phyloP scores from a whole-genome alignment of 2,113 vertebrate species.

The Phalacrocorax pelagicus region DNA sequence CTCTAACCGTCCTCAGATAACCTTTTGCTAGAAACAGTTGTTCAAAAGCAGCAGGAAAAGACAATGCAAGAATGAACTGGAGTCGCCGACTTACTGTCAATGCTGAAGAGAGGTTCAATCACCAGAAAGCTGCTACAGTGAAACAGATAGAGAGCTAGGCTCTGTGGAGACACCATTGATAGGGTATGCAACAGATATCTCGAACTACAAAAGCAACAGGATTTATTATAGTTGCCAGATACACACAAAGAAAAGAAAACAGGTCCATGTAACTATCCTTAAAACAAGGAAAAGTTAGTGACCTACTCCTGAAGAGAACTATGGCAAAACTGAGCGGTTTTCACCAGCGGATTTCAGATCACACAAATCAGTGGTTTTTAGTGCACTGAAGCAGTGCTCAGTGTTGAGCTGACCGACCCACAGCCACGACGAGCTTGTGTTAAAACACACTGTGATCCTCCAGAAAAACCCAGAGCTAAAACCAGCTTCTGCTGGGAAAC shows the following conservation, averaged over 20 bases:
- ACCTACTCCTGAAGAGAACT: not conserved
- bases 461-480: not conserved
- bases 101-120: not conserved
- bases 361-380: not conserved
- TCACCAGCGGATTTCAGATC: not conserved
- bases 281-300: not conserved
- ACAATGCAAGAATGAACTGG: not conserved
- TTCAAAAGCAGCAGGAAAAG: not conserved
- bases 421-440: rapidly evolving
- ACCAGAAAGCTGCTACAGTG: not conserved
- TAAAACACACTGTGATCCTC: not conserved
- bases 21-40: not conserved
- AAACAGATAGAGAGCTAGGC: not conserved
- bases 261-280: not conserved
- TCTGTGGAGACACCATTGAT: not conserved
- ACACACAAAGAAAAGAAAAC: not conserved
- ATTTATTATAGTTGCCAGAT: not conserved
- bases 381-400: not conserved
- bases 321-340: not conserved
- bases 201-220: not conserved
- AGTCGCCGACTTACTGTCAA: not conserved
- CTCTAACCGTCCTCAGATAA: not conserved
- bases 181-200: not conserved
- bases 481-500: not conserved
- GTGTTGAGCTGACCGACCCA: not conserved